Evolutionary conservation across 2,888 invertebrate species (phyloP), one percentile per base, ranked within the genome.

Genomic region (Allophyes oxyacanthae): DNA sequence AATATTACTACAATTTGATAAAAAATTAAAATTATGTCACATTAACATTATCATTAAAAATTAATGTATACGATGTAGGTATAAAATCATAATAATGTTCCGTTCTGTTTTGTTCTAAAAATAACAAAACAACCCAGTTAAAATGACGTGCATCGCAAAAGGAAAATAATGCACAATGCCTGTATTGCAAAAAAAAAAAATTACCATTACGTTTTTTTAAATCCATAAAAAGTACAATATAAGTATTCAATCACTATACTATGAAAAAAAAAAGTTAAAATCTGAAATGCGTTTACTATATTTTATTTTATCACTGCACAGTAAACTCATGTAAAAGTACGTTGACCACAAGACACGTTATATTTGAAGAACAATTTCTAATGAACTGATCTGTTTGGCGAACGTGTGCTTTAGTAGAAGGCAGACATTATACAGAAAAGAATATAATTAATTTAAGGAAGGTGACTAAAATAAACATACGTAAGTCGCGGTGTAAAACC

Each of bases 281-380:
- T 46, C 26, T 61, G 30, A 30, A 15, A 34, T 36, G 8, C 13
- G 11, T 52, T 33, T 42, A n/a, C 38, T 25, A 8, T 48, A 63
- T 15, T 48, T 33, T 56, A 49, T 51, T 69, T 65, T 63, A 70
- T 67, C 34, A 30, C 37, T 37, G 1, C 15, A 64, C 52, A 20
- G 20, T 20, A 20, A 30, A 51, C 36, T 36, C 48, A 11, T 11
- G 26, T 36, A 33, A 1, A 25, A 6, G 3, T 36, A 54, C 46
- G 56, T 48, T 36, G 43, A 53, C 60, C 69, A 33, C 65, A 69
- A 56, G 64, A 67, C 70, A 70, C 66, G 66, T 67, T 70, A 64
- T 64, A 54, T 64, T 51, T 64, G 59, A 50, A 64, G 50, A 71
- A 67, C 65, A 70, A 51, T 70, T 54, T 25, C 52, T 41, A 48